Base-by-base conservation (phyloP, 2,888 invertebrate species). In the Limnephilus auricula region DNA sequence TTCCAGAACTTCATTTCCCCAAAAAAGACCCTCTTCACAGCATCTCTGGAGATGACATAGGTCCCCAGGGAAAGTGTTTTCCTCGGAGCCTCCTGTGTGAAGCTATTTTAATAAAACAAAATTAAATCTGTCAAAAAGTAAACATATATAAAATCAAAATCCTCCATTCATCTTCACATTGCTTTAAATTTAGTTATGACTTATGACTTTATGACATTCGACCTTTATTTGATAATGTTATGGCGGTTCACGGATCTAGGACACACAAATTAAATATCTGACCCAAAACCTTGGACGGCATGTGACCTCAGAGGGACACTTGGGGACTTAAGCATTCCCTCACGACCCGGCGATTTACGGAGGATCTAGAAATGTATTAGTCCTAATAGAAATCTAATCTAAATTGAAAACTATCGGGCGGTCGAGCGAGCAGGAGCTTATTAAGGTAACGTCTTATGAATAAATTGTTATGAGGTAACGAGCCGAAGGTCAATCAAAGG, bases 371-470 rank as follows among this genome's bases (percentile, higher is more conserved):
- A 85, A 85, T 85, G 85, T 30, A 40, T 85, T 34, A 40, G 13
- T 85, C 45, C 40, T 85, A 85, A 85, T 45, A 37, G 85, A 40
- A 85, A 45, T 85, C 85, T 85, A 40, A 85, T 40, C 85, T 85
- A 45, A 85, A 85, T 45, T 85, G 85, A 85, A 85, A 85, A 85
- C 40, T 5, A 82, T 82, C 40, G 30, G 40, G 40, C 31, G 37
- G 85, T 30, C 65, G 65, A 65, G 65, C 65, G 65, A 25, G 65
- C 65, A 25, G 65, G 65, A 25, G 65, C 25, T 6, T 6, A 65
- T 65, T 65, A 65, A 65, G 84, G 40, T 84, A 40, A 82, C 34
- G 4, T 34, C 34, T 25, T 13, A 45, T 10, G 84, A 34, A 65
- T 25, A n/a, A 65, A n/a, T 65, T 9, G 25, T 65, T 65, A 9